Evolutionary conservation across 1,140 invertebrate species (phyloP).

Genomic region (Pseudoatta argentina): DNA sequence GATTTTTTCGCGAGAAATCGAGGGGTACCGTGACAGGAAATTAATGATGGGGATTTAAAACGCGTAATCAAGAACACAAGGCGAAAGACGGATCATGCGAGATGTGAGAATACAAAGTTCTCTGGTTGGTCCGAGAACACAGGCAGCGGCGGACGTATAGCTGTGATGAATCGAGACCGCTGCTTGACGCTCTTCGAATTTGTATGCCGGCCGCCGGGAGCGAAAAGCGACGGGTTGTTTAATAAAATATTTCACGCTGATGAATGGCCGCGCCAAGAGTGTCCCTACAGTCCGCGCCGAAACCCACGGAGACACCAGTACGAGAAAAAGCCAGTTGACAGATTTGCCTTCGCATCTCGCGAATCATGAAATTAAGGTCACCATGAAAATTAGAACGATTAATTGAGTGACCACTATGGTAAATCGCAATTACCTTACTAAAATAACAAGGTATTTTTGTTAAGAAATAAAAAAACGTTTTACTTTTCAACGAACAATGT

Average conservation of each 20-base stretch:
- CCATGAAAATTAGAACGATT: conserved; percentile 10
- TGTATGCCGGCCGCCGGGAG: conserved; percentile 60
- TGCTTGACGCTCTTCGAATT: conserved; percentile 62
- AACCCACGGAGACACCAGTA: background rate
- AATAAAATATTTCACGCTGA: conserved; percentile 71
- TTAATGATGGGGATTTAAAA: conserved; percentile 54
- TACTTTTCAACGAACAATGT: background rate
- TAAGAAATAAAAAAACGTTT: no score
- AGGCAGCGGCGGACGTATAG: conserved; percentile 31
- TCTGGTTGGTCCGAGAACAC: conserved; percentile 31
- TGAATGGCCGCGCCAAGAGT: conserved; percentile 57
- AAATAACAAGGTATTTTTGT: background rate
- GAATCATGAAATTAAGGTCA: conserved; percentile 40
- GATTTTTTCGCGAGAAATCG: conserved; percentile 37
- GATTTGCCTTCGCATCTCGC: conserved; percentile 13
- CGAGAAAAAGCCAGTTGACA: conserved; percentile 14
- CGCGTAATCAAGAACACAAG: conserved; percentile 47
- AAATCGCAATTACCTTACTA: background rate
- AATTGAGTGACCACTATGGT: conserved; percentile 25
- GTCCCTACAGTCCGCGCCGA: conserved; percentile 12
- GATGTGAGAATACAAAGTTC: conserved; percentile 61
- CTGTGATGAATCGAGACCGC: conserved; percentile 66
- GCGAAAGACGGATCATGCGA: conserved; percentile 63
- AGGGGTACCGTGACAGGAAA: background rate
- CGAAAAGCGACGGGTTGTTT: conserved; percentile 64